Conservation (phyloP, 2,888 invertebrate genomes). For the Acronicta alni region DNA sequence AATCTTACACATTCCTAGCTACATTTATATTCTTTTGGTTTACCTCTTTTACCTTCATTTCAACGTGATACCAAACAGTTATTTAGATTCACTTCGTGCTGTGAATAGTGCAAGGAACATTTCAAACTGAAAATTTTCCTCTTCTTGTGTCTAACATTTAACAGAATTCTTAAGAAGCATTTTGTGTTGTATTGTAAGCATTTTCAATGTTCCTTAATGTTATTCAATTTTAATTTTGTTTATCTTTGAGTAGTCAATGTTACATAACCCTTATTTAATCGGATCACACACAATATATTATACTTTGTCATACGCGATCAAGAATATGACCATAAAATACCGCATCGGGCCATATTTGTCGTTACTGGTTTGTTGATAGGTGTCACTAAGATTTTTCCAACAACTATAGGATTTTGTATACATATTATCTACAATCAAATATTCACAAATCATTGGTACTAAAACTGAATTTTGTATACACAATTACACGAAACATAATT, state of each 20-base stretch:
- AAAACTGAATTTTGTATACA: conserved; percentile 15
- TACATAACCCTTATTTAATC: conserved; percentile 24
- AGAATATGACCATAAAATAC: conserved; percentile 51
- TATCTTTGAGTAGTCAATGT: conserved; percentile 5
- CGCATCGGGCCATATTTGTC: conserved; percentile 31
- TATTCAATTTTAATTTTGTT: too few species aligned
- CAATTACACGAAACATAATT: neutral
- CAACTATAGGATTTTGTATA: conserved; percentile 12
- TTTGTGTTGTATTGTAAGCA: too few species aligned
- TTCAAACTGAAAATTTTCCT: conserved; percentile 28
- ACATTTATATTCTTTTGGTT: conserved; percentile 25
- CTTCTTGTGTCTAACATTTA: conserved; percentile 17
- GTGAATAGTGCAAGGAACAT: conserved; percentile 33
- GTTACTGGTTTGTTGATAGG: conserved; percentile 24
- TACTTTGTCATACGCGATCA: conserved; percentile 30
- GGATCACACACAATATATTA: conserved; percentile 31
- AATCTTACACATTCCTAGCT: conserved; percentile 2
- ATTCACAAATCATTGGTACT: conserved; percentile 7
- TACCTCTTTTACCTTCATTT: conserved; percentile 34
- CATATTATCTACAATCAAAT: neutral
- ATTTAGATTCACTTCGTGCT: conserved; percentile 30
- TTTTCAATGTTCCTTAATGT: too few species aligned
- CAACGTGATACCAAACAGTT: conserved; percentile 16
- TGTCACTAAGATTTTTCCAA: conserved; percentile 28
- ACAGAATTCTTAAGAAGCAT: conserved; percentile 19